Evolutionary conservation across 2,797 vertebrate genomes (phyloP).

Genomic region (Balearica regulorum): DNA sequence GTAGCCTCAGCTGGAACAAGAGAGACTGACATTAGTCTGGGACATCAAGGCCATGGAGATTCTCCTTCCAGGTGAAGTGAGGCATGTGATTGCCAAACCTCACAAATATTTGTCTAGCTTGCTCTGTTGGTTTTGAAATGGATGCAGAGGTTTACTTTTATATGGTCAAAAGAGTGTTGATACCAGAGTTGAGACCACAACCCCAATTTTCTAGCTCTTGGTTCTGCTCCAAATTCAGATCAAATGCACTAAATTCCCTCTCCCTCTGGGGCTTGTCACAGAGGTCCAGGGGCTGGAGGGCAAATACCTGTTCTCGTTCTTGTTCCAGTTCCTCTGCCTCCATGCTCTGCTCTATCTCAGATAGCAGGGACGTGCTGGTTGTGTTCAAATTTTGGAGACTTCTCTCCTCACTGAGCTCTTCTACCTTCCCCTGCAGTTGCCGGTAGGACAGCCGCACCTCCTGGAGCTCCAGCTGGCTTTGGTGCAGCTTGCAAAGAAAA

Average conservation of each 20-base stretch:
- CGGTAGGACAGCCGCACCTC: slow-evolving; percentile 88
- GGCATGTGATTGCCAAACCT: not conserved
- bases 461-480: slow-evolving; percentile 91
- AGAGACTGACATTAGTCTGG: not conserved
- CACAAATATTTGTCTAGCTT: not conserved
- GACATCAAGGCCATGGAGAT: not conserved
- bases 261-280: not conserved
- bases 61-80: not conserved
- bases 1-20: slow-evolving; percentile 84
- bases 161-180: not conserved
- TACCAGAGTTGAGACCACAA: not conserved
- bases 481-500: slow-evolving; percentile 80
- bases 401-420: slow-evolving; percentile 90
- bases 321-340: slow-evolving; percentile 98
- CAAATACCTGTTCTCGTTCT: slow-evolving; percentile 91
- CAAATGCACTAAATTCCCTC: not conserved
- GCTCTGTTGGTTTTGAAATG: not conserved
- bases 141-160: not conserved
- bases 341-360: slow-evolving; percentile 98
- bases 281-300: not conserved
- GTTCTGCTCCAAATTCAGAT: not conserved
- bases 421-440: slow-evolving; percentile 85
- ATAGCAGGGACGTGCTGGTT: slow-evolving; percentile 88
- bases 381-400: slow-evolving; percentile 87
- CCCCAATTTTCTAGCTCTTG: not conserved